Evolutionary conservation across 2,888 invertebrate genomes (phyloP), one percentile per base, ranked within the genome.

Genomic region (Eupithecia tripunctaria): DNA sequence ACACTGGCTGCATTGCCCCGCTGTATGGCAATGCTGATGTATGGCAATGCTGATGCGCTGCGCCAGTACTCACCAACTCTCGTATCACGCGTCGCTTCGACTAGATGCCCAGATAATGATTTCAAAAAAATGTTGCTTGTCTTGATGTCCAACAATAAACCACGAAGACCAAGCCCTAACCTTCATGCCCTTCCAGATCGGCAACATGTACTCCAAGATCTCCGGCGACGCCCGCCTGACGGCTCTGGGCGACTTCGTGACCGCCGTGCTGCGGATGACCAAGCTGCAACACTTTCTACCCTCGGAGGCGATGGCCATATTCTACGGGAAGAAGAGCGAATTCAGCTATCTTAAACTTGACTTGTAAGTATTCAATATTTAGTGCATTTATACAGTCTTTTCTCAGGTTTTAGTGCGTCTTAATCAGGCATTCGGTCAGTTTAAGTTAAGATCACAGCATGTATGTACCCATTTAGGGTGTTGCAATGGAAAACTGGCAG

Each of bases 181-280:
- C 12, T n/a, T 47, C 7, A n/a, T 43, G 1, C 25, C 2, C n/a
- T 82, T 82, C 7, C 83, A 95, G 95, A 75, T 91, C 70, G 94
- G 94, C 15, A 86, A 90, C 68, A 92, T 95, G 89, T 91, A 95
- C 83, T 90, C 86, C 47, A 95, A 94, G 78, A 84, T 96, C 70
- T 90, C 92, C 0, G 94, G 94, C 0, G 95, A 95, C 76, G 84
- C 87, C 47, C 87, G 95, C 21, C 76, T 95, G 51, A 81, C 83
- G 0, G 88, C 89, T 12, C 76, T 96, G 1, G 94, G 90, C 0
- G 89, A 88, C 60, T 89, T 95, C 80, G 75, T 92, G 29, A 89
- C 90, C 1, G 93, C 94, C 0, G 88, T 93, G 0, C 77, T 95
- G 5, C 88, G 94, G 7, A 88, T 95, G 84, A 86, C 88, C 10